Base-by-base conservation (phyloP, 2,888 invertebrate genomes). In the Drosophila trichaetosa region DNA sequence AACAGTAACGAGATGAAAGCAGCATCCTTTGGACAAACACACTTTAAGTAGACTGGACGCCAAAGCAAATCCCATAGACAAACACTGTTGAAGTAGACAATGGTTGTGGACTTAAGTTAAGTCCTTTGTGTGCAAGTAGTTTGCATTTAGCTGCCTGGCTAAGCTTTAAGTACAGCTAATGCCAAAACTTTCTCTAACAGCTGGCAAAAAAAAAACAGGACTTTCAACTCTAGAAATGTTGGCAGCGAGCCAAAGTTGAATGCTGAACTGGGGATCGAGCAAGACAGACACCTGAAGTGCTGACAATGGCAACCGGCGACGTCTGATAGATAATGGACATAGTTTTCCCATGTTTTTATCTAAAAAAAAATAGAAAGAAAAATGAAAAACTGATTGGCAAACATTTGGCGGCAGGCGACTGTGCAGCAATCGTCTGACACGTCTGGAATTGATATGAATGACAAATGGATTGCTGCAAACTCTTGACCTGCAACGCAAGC, bases 401-500 rank as follows among this genome's bases (percentile, higher is more conserved):
- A 61, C 65, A 66, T 31, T 67, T 67, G 54, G 64, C 40, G 48
- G 21, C 34, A 38, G 49, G 16, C 38, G 69, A 69, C 60, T 61
- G 49, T 57, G 57, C 61, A 60, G 24, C 49, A 69, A 62, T 63
- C 24, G 40, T 33, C 11, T 38, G 67, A 53, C 56, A 74, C 48
- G 48, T 59, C 46, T 53, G 40, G 46, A 72, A 73, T 74, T 73
- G 70, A 73, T 85, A 86, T 78, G 69, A 72, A 82, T 84, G 81
- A 71, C 65, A 66, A 69, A 64, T 73, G 80, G 53, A 40, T 57
- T 53, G 53, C n/a, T 18, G 63, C 31, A 58, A 77, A 69, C 81
- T 71, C 81, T 88, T 88, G 83, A 83, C 83, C 87, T 51, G 82
- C 80, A 65, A 62, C 42, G 29, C 54, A 58, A 70, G 60, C 54